These are phyloP conservation scores for Euplagia quadripunctaria DNA, from an alignment of 2,888 invertebrate species.

Conservation along the genomic window DNA sequence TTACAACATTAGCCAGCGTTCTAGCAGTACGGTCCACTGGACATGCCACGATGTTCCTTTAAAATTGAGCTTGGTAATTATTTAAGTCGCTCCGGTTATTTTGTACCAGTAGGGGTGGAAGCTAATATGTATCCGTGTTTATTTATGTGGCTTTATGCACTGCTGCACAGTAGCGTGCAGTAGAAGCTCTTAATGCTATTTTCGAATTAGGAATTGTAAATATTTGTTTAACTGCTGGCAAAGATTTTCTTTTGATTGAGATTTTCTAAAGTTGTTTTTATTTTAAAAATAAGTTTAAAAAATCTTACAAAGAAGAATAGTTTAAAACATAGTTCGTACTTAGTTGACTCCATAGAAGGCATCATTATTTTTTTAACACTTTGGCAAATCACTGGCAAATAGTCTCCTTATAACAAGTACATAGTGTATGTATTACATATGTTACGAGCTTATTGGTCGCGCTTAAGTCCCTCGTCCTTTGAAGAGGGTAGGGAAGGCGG, in stretches of 20 bases:
- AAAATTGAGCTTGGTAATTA: constrained; percentile 54
- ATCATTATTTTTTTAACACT: too few relatives aligned
- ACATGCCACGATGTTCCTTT: constrained; percentile 33
- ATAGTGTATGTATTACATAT: not conserved
- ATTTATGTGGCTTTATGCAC: constrained; percentile 28
- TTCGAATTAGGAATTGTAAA: not conserved
- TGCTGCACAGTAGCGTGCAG: not conserved
- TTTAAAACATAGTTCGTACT: not conserved
- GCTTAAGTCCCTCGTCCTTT: not conserved
- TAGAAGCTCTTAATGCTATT: not conserved
- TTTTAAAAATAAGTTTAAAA: too few relatives aligned
- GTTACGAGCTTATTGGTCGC: not conserved
- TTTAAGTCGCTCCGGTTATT: constrained; percentile 45
- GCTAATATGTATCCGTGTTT: constrained; percentile 34
- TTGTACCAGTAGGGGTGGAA: constrained; percentile 23
- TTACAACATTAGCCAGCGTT: not conserved
- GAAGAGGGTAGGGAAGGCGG: not conserved
- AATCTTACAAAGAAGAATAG: too few relatives aligned
- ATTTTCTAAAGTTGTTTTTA: too few relatives aligned
- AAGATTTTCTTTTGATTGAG: not conserved
- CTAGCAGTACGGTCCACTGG: constrained; percentile 35
- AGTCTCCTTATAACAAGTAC: too few relatives aligned
- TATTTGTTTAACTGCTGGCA: not conserved
- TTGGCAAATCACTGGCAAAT: too few relatives aligned
- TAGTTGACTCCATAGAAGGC: too few relatives aligned